Evolutionary conservation across 2,888 invertebrate genomes (phyloP).

Genomic region (Helleia helle): DNA sequence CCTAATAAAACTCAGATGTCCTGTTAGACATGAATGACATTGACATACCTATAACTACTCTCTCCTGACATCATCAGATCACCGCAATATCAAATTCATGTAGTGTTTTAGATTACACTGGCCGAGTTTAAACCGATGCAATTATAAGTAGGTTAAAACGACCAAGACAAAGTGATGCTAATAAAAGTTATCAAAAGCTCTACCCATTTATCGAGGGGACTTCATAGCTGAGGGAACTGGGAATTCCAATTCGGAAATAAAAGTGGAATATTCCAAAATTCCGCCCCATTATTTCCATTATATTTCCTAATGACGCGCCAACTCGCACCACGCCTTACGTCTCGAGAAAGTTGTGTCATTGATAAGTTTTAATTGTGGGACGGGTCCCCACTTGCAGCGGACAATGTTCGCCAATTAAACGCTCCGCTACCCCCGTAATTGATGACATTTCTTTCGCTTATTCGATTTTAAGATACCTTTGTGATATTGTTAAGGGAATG

Average conservation of each 20-base stretch:
- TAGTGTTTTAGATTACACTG: no score
- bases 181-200: no score
- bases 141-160: no score
- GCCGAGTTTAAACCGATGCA: no score
- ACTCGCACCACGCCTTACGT: constrained; percentile 12
- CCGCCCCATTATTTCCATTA: constrained; percentile 2
- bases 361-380: constrained; percentile 24
- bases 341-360: constrained; percentile 4
- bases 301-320: constrained; percentile 9
- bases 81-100: no score
- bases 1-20: no score
- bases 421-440: constrained; percentile 1
- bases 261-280: neutral
- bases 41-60: no score
- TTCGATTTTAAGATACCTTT: constrained; percentile 3
- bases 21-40: no score
- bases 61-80: no score
- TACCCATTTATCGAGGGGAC: constrained; percentile 4
- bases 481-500: neutral
- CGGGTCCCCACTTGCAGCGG: constrained; percentile 15
- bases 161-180: no score
- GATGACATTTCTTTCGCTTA: constrained; percentile 9
- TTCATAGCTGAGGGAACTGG: neutral
- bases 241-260: neutral
- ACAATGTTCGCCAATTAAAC: constrained; percentile 10